Percentiles rank a stretch among this genome's conserved stretches.
These are phyloP conservation scores for Uloborus plumipes DNA, from an alignment of 2,888 invertebrate species.

Conservation along the genomic window DNA sequence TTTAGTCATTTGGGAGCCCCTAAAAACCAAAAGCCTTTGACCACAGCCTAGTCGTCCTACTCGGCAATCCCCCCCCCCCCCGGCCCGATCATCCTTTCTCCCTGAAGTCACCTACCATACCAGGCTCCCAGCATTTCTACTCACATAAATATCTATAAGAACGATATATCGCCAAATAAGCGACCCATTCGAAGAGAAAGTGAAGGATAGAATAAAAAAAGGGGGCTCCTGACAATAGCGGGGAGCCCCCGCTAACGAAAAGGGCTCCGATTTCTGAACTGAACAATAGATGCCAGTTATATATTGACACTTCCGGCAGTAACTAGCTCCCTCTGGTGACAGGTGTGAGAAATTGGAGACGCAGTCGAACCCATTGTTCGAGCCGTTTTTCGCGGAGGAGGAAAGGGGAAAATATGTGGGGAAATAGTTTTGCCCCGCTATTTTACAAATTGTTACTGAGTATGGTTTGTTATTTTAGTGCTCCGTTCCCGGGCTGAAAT, in stretches of 20 bases:
- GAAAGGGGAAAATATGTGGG: slow-evolving; percentile 6
- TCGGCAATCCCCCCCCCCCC: too few relatives aligned
- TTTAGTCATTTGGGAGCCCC: too few relatives aligned
- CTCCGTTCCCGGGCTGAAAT: slow-evolving; percentile 16
- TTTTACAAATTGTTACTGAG: slow-evolving; percentile 64
- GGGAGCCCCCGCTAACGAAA: slow-evolving; percentile 39
- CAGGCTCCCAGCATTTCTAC: too few relatives aligned
- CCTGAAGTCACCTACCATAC: too few relatives aligned
- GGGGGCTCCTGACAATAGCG: slow-evolving; percentile 35
- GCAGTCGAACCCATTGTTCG: slow-evolving; percentile 54
- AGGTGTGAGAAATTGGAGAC: slow-evolving; percentile 65
- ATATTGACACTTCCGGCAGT: slow-evolving; percentile 65
- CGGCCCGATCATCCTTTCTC: too few relatives aligned
- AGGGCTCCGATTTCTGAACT: slow-evolving; percentile 55
- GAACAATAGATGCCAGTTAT: slow-evolving; percentile 65
- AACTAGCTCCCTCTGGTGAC: slow-evolving; percentile 65
- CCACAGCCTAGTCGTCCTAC: too few relatives aligned
- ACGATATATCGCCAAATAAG: slow-evolving; percentile 37
- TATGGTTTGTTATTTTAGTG: slow-evolving; percentile 60
- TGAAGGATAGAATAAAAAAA: slow-evolving; percentile 16
- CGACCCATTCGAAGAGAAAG: slow-evolving; percentile 22
- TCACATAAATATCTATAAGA: too few relatives aligned
- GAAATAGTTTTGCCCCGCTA: slow-evolving; percentile 18
- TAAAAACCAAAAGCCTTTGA: too few relatives aligned
- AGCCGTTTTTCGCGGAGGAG: slow-evolving; percentile 20